phyloP scores from a whole-genome alignment of 1,140 invertebrate species.

The Cheumatopsyche charites region DNA sequence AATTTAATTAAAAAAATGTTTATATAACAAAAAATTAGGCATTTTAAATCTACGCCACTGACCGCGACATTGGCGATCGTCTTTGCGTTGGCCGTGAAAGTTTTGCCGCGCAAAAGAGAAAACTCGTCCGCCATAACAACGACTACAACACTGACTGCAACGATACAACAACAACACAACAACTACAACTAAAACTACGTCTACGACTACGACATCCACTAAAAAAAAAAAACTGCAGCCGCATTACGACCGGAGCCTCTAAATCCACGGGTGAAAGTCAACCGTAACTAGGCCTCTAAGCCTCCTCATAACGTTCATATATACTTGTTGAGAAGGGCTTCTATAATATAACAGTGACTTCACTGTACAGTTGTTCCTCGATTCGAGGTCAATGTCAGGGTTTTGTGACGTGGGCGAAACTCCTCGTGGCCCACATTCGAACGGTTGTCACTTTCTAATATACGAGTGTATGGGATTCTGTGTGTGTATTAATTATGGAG shows the following conservation, averaged over 20 bases:
- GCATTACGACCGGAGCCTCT: slow-evolving; percentile 20
- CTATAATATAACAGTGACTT: no score
- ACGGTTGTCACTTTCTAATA: background rate
- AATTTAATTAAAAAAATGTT: no score
- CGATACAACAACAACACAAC: background rate
- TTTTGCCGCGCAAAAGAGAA: slow-evolving; percentile 38
- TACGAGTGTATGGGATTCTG: no score
- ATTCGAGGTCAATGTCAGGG: no score
- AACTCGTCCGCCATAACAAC: slow-evolving; percentile 38
- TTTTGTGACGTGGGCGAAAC: background rate
- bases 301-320: background rate
- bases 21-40: no score
- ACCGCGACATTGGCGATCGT: slow-evolving; percentile 28
- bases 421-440: slow-evolving; percentile 3
- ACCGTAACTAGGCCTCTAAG: background rate
- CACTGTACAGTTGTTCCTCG: no score
- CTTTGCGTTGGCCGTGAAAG: slow-evolving; percentile 33
- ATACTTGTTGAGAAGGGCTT: no score
- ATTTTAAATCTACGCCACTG: slow-evolving; percentile 1
- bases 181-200: background rate
- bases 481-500: no score
- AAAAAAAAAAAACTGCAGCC: slow-evolving; percentile 18
- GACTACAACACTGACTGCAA: slow-evolving; percentile 1
- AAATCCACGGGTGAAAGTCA: slow-evolving; percentile 34
- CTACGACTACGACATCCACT: slow-evolving; percentile 6